Conservation (phyloP, 2,888 invertebrate species). For the Polyommatus iphigenia region DNA sequence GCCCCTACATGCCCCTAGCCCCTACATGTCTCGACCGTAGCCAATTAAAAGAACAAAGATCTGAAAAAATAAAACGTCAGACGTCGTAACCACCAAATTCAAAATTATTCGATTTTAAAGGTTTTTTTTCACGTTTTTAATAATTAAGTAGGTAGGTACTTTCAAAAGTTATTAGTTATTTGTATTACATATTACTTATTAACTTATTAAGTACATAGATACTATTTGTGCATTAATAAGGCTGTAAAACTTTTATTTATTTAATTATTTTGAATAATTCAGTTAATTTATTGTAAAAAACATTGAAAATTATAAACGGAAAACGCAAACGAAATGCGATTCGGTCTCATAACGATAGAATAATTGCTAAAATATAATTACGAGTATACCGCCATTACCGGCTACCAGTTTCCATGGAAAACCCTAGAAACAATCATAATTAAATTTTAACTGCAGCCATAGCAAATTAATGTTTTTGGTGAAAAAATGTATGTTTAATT, state of each 20-base stretch:
- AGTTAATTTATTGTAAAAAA: neutral
- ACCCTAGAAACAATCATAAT: constrained; percentile 4
- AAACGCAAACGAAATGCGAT: neutral
- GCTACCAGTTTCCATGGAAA: neutral
- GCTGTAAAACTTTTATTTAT: too few relatives aligned
- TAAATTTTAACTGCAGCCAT: constrained; percentile 9
- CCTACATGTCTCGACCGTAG: neutral
- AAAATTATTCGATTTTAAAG: neutral
- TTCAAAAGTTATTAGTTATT: too few relatives aligned
- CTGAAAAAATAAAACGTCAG: neutral
- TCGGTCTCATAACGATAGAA: constrained; percentile 3
- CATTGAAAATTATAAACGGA: neutral
- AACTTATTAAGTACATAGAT: too few relatives aligned
- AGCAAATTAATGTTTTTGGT: neutral
- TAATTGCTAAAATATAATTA: constrained; percentile 17
- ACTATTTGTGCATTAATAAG: too few relatives aligned
- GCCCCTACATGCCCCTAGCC: constrained; percentile 14
- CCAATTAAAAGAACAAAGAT: constrained; percentile 15
- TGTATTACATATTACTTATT: too few relatives aligned
- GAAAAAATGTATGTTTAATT: neutral
- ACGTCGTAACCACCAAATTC: neutral
- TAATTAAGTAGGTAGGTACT: too few relatives aligned
- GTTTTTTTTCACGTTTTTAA: neutral
- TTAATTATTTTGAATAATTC: too few relatives aligned
- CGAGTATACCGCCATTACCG: constrained; percentile 11